Evolutionary conservation across 2,888 invertebrate species (phyloP), one percentile per base, ranked within the genome.

Genomic region (Nudaria mundana): DNA sequence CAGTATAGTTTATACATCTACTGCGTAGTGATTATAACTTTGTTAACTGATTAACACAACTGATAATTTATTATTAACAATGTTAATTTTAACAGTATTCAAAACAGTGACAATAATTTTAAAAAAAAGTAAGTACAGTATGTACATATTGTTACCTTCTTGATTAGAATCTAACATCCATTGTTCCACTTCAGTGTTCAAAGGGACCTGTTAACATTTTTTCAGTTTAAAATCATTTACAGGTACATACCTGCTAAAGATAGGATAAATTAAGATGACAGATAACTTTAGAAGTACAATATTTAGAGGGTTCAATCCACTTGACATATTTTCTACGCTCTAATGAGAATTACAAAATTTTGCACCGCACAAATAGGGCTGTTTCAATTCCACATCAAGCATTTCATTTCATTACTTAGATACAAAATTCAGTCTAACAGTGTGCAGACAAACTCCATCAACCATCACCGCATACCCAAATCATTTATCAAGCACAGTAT

Each of bases 311-410:
- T 65, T 72, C 70, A 68, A 68, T 75, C 65, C 62, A 75, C 71
- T 73, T 86, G 86, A 86, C 87, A 88, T 84, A 74, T 74, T 85
- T 87, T 84, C 81, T 75, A 85, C 84, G 88, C 74, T 86, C 85
- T 77, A 79, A 74, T 78, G 82, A 78, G 67, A 75, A 71, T 88
- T 88, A 82, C 87, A 85, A 88, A 87, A 87, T 76, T n/a, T 71
- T 33, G 47, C 53, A 52, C 56, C 38, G n/a, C n/a, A n/a, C n/a
- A n/a, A 47, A 48, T 33, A 37, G n/a, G 47, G 35, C 52, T 55
- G 38, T 40, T 51, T 52, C 56, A 48, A 52, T 49, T 52, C 49
- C 53, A 56, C 51, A 40, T 37, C 51, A 40, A 41, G 52, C 56
- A 53, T n/a, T n/a, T n/a, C n/a, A n/a, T n/a, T n/a, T n/a, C n/a